phyloP scores from a whole-genome alignment of 2,888 invertebrate genomes.

The Ophonus ardosiacus region DNA sequence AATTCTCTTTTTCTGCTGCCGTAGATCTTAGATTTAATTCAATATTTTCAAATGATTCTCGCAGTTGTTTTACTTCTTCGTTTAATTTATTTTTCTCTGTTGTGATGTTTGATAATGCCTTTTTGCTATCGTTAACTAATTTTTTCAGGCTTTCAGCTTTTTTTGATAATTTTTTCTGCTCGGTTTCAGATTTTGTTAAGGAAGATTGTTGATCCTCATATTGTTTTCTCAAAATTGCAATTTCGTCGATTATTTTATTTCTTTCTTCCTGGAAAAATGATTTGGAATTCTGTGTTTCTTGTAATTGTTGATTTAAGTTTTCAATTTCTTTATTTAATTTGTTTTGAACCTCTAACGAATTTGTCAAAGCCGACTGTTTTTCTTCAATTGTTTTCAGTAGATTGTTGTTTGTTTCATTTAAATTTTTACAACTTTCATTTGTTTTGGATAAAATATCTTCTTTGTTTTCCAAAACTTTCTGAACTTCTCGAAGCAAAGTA shows the following conservation, averaged over 20 bases:
- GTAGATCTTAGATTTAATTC: constrained; percentile 29
- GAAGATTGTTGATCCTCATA: constrained; percentile 30
- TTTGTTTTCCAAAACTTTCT: constrained; percentile 40
- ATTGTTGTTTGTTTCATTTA: constrained; percentile 37
- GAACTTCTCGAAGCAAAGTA: constrained; percentile 28
- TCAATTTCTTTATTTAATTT: constrained; percentile 37
- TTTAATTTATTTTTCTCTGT: constrained; percentile 49
- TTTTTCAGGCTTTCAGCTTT: constrained; percentile 37
- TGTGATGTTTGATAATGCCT: not conserved
- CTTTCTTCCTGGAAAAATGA: constrained; percentile 1
- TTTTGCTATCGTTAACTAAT: constrained; percentile 34
- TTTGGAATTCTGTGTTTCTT: constrained; percentile 26
- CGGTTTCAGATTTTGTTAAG: constrained; percentile 20
- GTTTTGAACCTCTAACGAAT: constrained; percentile 6
- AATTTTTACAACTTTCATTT: constrained; percentile 40
- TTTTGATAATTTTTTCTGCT: constrained; percentile 21
- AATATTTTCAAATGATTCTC: constrained; percentile 22
- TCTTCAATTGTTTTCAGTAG: constrained; percentile 34
- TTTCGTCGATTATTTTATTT: constrained; percentile 30
- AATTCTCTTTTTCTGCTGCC: constrained; percentile 34
- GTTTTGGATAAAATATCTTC: constrained; percentile 18
- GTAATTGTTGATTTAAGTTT: constrained; percentile 28
- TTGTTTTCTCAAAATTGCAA: constrained; percentile 16
- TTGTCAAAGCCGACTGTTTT: constrained; percentile 24
- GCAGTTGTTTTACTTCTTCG: constrained; percentile 23